Base-by-base conservation (phyloP, 2,888 invertebrate species). In the Pollenia griseotomentosa region DNA sequence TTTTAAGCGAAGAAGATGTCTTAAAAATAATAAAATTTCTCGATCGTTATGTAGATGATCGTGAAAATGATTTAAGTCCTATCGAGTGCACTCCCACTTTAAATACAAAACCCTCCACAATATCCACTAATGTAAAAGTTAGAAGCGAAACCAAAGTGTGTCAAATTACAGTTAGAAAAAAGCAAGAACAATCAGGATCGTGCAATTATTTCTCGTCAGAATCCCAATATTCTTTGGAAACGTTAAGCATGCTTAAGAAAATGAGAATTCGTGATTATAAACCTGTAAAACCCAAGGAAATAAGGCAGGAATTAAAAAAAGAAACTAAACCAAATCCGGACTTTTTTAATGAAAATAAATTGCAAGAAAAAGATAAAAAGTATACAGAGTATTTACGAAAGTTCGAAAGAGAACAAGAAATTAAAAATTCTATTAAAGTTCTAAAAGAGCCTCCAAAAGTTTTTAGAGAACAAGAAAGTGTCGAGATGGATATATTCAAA, bases 211-310 rank as follows among this genome's bases (percentile, higher is more conserved):
- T 11, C 7, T 14, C 55, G 42, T 11, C 16, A 2, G 59, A 71
- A 23, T 9, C 78, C 4, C 66, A 81, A 12, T 88, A 86, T 61
- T 80, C 88, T 19, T 16, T 42, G 19, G 85, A 87, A 23, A 83
- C 83, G 40, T 89, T 90, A 55, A 63, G 33, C 70, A 90, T 83
- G 66, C 80, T 70, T 70, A 88, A 23, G 81, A 87, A 86, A 81
- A 88, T 88, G 86, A 82, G 61, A 10, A 88, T 89, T 46, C 80
- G 44, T 6, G 81, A 84, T 44, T 89, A 89, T 40, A 85, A 85
- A 23, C 82, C 89, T 5, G n/a, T 44, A n/a, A 84, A 78, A 46
- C 46, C 57, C 46, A 53, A 14, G 12, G 59, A 79, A 33, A 44
- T 19, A 3, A 11, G 9, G 11, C 33, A 33, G 33, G 57, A 33